Evolutionary conservation across 64 coral and sea anemone species (phyloP), one percentile per base, ranked within the genome.

Genomic region (Montipora cactus): DNA sequence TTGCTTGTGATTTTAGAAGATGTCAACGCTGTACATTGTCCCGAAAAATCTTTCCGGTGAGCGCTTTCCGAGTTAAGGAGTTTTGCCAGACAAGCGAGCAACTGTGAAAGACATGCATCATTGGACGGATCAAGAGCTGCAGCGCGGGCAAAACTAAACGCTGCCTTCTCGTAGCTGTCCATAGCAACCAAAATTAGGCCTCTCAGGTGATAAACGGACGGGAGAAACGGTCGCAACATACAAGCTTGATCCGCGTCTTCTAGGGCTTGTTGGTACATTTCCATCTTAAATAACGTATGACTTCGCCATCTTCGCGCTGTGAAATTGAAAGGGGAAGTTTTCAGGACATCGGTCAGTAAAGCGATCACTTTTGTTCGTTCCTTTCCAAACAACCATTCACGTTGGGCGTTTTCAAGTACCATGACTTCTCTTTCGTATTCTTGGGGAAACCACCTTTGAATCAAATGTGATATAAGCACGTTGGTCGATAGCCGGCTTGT

Each of bases 371-470:
- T 67, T 4, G 21, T 10, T 28, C 78, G 66, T 76, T 91, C 58
- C 53, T 6, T 57, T 9, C 55, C 62, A 8, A 18, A 58, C 25
- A 92, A 16, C 44, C 25, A 16, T 75, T 79, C 77, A 28, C 59
- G 44, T 0, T 61, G 22, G 79, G 49, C 67, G 69, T 79, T 78
- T 47, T 89, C 69, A 2, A 67, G 23, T 68, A 62, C 89, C 59
- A 66, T 87, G 4, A 76, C 49, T 51, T 73, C 77, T 3, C 61
- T 51, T 81, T 88, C 78, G 49, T 94, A 70, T 8, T 92, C 49
- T 16, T 16, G 25, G 5, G 96, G 93, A 79, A 95, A 98, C 96
- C 70, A 95, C 78, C 95, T 98, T 48, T 84, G 87, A 59, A 95
- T 89, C 18, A 92, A 68, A 81, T 79, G 79, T 47, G 87, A 67